A percentile compares a stretch with the other conserved stretches of the same genome.
phyloP scores from a whole-genome alignment of 2,888 invertebrate species.

The Cataglyphis altisquamis region DNA sequence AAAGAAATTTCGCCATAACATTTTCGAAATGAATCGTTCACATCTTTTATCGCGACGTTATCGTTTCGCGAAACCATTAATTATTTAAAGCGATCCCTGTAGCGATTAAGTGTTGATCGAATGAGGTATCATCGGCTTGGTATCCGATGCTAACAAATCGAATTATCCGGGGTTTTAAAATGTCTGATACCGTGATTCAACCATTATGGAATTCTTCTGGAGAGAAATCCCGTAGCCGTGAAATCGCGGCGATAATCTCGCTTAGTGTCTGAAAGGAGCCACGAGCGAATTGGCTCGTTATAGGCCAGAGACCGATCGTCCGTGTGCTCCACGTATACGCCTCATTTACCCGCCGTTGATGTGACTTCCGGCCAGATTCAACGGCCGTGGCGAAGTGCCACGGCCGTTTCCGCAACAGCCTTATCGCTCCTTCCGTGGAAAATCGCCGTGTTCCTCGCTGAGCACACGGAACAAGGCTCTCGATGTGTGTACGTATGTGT shows the following conservation, averaged over 20 bases:
- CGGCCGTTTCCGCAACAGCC: constrained; percentile 26
- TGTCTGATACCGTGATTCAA: background rate
- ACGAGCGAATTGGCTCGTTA: constrained; percentile 41
- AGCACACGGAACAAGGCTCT: background rate
- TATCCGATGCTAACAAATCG: constrained; percentile 18
- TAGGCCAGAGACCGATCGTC: constrained; percentile 9
- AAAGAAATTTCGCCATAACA: background rate
- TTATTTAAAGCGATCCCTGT: constrained; percentile 25
- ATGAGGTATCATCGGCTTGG: background rate
- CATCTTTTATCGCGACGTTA: constrained; percentile 7
- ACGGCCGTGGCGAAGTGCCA: constrained; percentile 30
- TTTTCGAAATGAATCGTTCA: background rate
- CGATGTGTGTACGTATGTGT: background rate
- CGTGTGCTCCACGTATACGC: background rate
- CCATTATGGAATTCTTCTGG: background rate
- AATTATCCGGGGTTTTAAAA: constrained; percentile 9
- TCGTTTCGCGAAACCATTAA: constrained; percentile 24
- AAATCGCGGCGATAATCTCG: constrained; percentile 24
- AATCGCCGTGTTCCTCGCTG: background rate
- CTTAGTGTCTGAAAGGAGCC: background rate
- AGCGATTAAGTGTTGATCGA: background rate
- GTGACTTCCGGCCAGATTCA: constrained; percentile 54
- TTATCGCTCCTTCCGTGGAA: constrained; percentile 34
- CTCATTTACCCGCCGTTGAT: constrained; percentile 33
- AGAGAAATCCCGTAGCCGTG: constrained; percentile 5